These are phyloP conservation scores for Entelurus aequoreus DNA, from an alignment of 2,113 vertebrate genomes.

Conservation along the genomic window DNA sequence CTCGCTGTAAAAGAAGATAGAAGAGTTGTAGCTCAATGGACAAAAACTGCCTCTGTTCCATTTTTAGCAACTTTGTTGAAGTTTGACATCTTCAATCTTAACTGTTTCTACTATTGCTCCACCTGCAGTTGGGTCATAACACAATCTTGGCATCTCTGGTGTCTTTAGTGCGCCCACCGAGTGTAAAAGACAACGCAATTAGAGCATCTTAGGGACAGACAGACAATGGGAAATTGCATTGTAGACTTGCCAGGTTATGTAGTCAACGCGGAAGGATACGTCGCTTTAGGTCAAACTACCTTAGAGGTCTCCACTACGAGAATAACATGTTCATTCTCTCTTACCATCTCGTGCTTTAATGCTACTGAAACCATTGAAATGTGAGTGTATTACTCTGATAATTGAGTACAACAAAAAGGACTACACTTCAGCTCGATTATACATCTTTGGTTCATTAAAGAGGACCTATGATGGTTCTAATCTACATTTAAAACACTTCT, in stretches of 20 bases:
- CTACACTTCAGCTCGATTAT: too few relatives aligned
- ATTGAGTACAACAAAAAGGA: neutral
- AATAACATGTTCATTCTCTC: conserved; percentile 23
- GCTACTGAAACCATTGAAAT: conserved; percentile 32
- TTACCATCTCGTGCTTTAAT: conserved; percentile 31
- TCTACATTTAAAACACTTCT: too few relatives aligned
- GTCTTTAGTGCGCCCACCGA: conserved; percentile 11
- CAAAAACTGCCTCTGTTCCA: conserved; percentile 10
- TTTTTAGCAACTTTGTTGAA: conserved; percentile 33
- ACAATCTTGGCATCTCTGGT: conserved; percentile 46
- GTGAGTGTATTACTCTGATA: neutral
- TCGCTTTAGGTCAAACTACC: conserved; percentile 33
- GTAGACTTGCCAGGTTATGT: conserved; percentile 16
- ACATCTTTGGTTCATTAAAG: neutral
- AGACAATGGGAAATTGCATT: conserved; percentile 16
- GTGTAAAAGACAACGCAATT: conserved; percentile 18
- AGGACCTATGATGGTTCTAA: too few relatives aligned
- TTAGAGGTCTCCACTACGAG: conserved; percentile 33
- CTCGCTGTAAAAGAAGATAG: conserved; percentile 36
- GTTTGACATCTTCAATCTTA: conserved; percentile 37
- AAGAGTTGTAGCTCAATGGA: conserved; percentile 28
- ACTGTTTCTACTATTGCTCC: conserved; percentile 32
- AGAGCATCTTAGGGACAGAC: conserved; percentile 19
- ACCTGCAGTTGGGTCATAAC: conserved; percentile 49
- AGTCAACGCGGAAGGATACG: conserved; percentile 8